A percentile compares a stretch with the other conserved stretches of the same genome.
phyloP scores from a whole-genome alignment of 2,797 vertebrate genomes.

The Lepus townsendii region DNA sequence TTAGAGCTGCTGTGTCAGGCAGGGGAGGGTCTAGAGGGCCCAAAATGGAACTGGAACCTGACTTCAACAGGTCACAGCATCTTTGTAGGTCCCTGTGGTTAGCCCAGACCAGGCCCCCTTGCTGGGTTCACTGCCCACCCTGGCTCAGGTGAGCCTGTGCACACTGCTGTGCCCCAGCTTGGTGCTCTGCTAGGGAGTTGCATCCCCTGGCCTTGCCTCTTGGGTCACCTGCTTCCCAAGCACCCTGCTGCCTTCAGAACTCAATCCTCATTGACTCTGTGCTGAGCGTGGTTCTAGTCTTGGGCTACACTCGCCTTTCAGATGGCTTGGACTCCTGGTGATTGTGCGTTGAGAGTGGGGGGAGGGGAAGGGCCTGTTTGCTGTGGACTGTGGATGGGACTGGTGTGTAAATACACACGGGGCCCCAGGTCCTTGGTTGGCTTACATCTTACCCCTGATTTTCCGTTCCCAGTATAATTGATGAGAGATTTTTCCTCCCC shows the following conservation, averaged over 20 bases:
- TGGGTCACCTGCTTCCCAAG: not conserved
- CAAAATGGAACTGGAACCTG: not conserved
- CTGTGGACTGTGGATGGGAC: not conserved
- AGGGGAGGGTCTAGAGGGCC: too few species aligned
- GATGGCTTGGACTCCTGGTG: not conserved
- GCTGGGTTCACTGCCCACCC: not conserved
- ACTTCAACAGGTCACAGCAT: not conserved
- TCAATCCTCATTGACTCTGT: not conserved
- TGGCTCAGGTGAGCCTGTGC: rapidly evolving
- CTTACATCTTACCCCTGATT: conserved; percentile 55
- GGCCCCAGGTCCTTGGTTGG: not conserved
- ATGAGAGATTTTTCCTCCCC: conserved; percentile 61
- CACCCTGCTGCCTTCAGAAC: not conserved
- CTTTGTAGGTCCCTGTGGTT: not conserved
- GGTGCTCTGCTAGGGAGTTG: not conserved
- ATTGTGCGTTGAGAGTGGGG: not conserved
- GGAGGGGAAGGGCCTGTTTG: not conserved
- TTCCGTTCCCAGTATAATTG: conserved; percentile 60
- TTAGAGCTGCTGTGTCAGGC: not conserved
- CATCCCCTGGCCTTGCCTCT: too few species aligned
- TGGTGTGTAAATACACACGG: rapidly evolving
- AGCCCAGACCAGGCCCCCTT: not conserved
- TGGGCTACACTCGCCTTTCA: not conserved
- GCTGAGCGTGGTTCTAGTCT: not conserved
- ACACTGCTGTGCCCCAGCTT: rapidly evolving